A percentile compares a stretch with the other conserved stretches of the same genome.
Evolutionary conservation across 1,140 invertebrate genomes (phyloP).

Genomic region (Paraescarpia echinospica): DNA sequence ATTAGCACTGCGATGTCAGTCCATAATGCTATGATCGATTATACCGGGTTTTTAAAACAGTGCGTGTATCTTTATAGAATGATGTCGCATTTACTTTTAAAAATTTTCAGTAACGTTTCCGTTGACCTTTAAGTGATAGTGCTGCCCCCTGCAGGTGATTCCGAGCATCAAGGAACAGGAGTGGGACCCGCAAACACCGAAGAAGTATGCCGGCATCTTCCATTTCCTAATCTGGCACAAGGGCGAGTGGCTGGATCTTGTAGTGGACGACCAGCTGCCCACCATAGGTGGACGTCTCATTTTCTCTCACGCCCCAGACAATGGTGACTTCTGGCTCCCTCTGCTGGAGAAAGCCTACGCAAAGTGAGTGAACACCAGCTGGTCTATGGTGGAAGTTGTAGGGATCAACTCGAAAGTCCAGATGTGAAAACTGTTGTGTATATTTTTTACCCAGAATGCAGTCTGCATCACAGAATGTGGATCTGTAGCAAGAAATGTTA

Average conservation of each 20-base stretch:
- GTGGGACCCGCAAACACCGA: slow-evolving; percentile 51
- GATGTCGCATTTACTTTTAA: no score
- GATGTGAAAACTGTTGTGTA: no score
- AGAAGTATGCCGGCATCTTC: slow-evolving; percentile 33
- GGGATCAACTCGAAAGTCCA: no score
- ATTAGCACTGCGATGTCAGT: no score
- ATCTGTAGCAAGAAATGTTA: no score
- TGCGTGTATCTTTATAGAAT: no score
- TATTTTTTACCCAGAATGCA: no score
- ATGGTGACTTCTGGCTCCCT: slow-evolving; percentile 79
- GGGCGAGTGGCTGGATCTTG: slow-evolving; percentile 75
- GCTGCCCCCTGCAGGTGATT: slow-evolving; percentile 43
- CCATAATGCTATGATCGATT: no score
- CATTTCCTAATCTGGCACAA: slow-evolving; percentile 69
- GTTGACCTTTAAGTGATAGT: not conserved
- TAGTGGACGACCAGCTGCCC: slow-evolving; percentile 78
- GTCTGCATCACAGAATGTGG: no score
- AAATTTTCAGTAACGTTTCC: no score
- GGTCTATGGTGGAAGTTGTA: not conserved
- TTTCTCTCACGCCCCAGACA: slow-evolving; percentile 71
- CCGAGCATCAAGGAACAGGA: slow-evolving; percentile 53
- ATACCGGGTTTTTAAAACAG: no score
- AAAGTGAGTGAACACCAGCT: slow-evolving; percentile 63
- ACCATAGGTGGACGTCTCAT: slow-evolving; percentile 71
- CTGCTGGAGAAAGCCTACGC: slow-evolving; percentile 82